Evolutionary conservation across 1,140 invertebrate species (phyloP), one percentile per base, ranked within the genome.

Genomic region (Vollenhovia emeryi): DNA sequence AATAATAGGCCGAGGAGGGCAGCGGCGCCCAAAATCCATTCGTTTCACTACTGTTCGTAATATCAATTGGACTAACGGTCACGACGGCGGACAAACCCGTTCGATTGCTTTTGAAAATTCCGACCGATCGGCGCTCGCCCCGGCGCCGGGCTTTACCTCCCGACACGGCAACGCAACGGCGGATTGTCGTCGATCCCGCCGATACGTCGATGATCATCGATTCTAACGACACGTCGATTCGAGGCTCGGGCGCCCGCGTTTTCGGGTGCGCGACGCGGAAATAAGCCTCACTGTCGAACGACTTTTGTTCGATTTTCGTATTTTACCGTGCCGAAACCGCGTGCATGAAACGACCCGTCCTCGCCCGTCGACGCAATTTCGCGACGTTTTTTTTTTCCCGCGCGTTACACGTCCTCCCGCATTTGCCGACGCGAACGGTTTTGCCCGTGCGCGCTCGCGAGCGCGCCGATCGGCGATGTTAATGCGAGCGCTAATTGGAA

Each of bases 271-370:
- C 33, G 60, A 52, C 5, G 30, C 75, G 45, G 75, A 79, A 79
- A 79, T 80, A 80, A 80, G 76, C 64, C 48, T 69, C 64, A 18
- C 59, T 57, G 64, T 68, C 48, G 30, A 36, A 21, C 18, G 18
- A 80, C 78, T 80, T 80, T 80, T 57, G 78, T 71, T 57, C 78
- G 36, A 82, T 82, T 82, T 82, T 82, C 36, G n/a, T 50, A n/a
- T 55, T 62, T 21, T 40, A 40, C 57, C 59, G 43, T 59, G 36
- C 27, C 21, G 43, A 66, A 21, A 82, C 78, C 78, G 66, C 66
- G 36, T 57, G 59, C 66, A 43, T 59, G 36, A 73, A 82, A 82
- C 68, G 24, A 45, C 36, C 36, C 13, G 66, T 30, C 36, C 36
- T 48, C 43, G 11, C 3, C 5, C 27, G 50, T 27, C 64, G 75